phyloP scores from a whole-genome alignment of 2,888 invertebrate genomes.

The Cataglyphis livida region DNA sequence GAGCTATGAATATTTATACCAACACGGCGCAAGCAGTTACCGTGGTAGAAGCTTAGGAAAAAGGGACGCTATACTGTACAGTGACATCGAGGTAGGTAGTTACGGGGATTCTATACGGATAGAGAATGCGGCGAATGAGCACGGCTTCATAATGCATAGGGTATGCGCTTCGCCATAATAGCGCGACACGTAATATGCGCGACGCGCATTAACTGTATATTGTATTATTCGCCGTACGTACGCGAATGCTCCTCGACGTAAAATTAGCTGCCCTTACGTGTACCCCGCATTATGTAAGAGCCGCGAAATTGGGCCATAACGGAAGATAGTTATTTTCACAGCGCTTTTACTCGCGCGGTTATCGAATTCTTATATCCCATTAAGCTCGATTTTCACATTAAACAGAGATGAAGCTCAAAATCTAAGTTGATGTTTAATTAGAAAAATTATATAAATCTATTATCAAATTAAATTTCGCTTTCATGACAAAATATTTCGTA shows the following conservation, averaged over 20 bases:
- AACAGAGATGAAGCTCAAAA: neutral
- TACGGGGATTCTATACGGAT: slow-evolving; percentile 20
- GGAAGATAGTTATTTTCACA: neutral
- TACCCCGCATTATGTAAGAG: slow-evolving; percentile 10
- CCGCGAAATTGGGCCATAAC: slow-evolving; percentile 5
- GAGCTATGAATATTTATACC: slow-evolving; percentile 79
- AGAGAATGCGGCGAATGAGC: slow-evolving; percentile 43
- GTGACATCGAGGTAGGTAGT: slow-evolving; percentile 3
- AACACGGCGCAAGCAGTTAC: slow-evolving; percentile 49
- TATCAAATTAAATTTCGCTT: neutral
- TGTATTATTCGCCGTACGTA: slow-evolving; percentile 24
- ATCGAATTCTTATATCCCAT: neutral
- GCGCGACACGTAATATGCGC: slow-evolving; percentile 32
- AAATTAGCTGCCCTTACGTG: slow-evolving; percentile 25
- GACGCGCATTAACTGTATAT: slow-evolving; percentile 34
- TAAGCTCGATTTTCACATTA: neutral
- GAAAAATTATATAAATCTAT: neutral
- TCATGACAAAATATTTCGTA: neutral
- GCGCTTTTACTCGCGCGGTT: neutral
- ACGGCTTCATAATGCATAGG: slow-evolving; percentile 35
- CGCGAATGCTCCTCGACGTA: slow-evolving; percentile 11
- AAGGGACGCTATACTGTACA: slow-evolving; percentile 22
- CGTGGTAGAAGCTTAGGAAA: slow-evolving; percentile 51
- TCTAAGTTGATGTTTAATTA: neutral
- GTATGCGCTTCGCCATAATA: neutral